Conservation (phyloP, 1,140 invertebrate genomes). For the Bombus superbus region DNA sequence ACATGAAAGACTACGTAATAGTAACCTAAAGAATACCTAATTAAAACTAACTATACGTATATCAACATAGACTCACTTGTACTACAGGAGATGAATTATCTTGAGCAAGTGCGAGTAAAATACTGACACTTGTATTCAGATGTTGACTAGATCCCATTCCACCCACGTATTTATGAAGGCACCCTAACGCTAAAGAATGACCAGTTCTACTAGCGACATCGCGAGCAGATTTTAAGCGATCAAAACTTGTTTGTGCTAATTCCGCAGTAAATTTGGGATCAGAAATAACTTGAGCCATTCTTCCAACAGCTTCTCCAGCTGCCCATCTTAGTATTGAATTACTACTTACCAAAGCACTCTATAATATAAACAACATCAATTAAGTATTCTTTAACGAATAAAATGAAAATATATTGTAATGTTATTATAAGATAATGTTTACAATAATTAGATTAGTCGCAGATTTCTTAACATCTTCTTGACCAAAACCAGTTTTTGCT, state of each 20-base stretch:
- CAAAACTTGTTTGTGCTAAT: constrained; percentile 95
- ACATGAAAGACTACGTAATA: constrained; percentile 9
- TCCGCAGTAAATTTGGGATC: constrained; percentile 95
- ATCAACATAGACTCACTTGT: constrained; percentile 85
- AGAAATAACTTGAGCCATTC: constrained; percentile 93
- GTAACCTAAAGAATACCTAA: too few species aligned
- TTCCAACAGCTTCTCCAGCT: constrained; percentile 93
- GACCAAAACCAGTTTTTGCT: constrained; percentile 92
- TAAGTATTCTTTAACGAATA: background rate
- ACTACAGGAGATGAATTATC: constrained; percentile 94
- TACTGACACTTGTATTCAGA: constrained; percentile 96
- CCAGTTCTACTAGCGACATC: constrained; percentile 95
- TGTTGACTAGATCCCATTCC: constrained; percentile 96
- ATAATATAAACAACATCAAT: constrained; percentile 57
- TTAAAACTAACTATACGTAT: background rate
- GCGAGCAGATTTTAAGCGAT: constrained; percentile 92
- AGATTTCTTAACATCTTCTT: constrained; percentile 94
- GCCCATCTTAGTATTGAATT: constrained; percentile 95
- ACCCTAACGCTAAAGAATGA: constrained; percentile 96
- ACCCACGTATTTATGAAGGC: constrained; percentile 94
- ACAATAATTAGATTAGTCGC: constrained; percentile 91
- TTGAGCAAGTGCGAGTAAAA: constrained; percentile 96
- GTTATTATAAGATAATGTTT: constrained; percentile 26
- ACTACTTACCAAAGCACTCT: constrained; percentile 91
- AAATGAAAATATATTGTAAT: background rate